A percentile compares a stretch with the other conserved stretches of the same genome.
phyloP scores from a whole-genome alignment of 2,888 invertebrate species.

The Drosophila acutilabella region DNA sequence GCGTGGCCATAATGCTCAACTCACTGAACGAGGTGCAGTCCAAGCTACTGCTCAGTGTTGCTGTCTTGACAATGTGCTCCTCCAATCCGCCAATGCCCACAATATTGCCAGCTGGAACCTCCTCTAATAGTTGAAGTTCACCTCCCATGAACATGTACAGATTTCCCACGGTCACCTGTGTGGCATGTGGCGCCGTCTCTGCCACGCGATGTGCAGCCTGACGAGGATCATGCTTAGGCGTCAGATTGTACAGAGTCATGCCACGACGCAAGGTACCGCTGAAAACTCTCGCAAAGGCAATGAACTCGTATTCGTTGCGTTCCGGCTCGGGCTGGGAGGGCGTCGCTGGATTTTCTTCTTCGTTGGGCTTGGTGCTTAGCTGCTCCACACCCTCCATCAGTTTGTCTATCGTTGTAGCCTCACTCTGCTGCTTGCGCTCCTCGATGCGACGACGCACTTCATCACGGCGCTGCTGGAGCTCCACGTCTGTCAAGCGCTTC shows the following conservation, averaged over 20 bases:
- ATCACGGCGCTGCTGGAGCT: conserved; percentile 89
- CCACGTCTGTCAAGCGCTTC: conserved; percentile 90
- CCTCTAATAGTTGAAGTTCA: conserved; percentile 92
- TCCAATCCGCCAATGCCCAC: conserved; percentile 95
- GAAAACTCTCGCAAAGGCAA: conserved; percentile 97
- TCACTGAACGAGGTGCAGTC: conserved; percentile 96
- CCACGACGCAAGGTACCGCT: conserved; percentile 93
- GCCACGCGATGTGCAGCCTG: conserved; percentile 59
- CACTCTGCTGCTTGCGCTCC: conserved; percentile 85
- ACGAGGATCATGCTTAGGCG: conserved; percentile 94
- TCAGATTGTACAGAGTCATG: conserved; percentile 92
- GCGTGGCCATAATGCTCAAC: conserved; percentile 90
- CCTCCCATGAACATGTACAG: conserved; percentile 97
- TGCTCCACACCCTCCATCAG: conserved; percentile 65
- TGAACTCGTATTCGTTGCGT: conserved; percentile 87
- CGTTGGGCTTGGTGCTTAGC: not conserved
- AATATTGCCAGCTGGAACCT: conserved; percentile 95
- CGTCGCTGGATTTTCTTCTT: not conserved
- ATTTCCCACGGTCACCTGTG: conserved; percentile 87
- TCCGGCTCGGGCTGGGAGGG: conserved; percentile 52
- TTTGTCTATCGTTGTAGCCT: conserved; percentile 60
- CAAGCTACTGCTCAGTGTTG: conserved; percentile 92
- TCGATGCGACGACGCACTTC: conserved; percentile 89
- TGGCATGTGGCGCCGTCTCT: conserved; percentile 83
- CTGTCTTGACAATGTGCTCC: conserved; percentile 93